Percentiles rank a stretch among this genome's conserved stretches.
Evolutionary conservation across 1,140 invertebrate species (phyloP).

Genomic region (Ylistrum balloti): DNA sequence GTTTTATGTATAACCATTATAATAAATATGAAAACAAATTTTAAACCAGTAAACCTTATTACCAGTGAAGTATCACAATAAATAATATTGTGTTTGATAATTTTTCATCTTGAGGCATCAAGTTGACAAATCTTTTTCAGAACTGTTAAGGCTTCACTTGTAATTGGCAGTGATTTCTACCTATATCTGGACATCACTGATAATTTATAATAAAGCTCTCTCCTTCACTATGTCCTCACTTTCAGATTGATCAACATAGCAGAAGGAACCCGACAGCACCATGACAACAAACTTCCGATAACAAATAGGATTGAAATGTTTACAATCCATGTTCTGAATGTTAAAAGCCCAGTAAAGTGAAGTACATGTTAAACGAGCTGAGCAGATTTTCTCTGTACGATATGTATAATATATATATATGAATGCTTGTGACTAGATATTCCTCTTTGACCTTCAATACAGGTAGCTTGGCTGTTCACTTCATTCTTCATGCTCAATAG

Average conservation of each 20-base stretch:
- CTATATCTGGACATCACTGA: background rate
- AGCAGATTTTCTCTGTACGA: background rate
- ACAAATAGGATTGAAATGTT: background rate
- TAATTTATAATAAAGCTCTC: background rate
- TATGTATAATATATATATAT: background rate
- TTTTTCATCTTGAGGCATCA: background rate
- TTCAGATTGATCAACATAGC: slow-evolving; percentile 18
- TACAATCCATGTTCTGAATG: background rate
- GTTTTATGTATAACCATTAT: background rate
- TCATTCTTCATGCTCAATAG: slow-evolving; percentile 4
- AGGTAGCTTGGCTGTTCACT: background rate
- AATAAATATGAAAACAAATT: background rate
- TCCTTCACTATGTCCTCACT: slow-evolving; percentile 15
- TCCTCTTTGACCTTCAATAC: background rate
- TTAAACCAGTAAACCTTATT: background rate
- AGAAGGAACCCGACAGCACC: background rate
- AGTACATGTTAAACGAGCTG: background rate
- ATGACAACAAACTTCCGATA: background rate
- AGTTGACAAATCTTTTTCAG: background rate
- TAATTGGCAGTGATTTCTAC: background rate
- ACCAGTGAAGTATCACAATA: background rate
- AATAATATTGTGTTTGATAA: background rate
- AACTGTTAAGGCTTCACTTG: background rate
- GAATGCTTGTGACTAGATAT: background rate
- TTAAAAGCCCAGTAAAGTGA: background rate